A percentile compares a stretch with the other conserved stretches of the same genome.
phyloP scores from a whole-genome alignment of 2,888 invertebrate genomes.

The Hirtodrosophila alboralis region DNA sequence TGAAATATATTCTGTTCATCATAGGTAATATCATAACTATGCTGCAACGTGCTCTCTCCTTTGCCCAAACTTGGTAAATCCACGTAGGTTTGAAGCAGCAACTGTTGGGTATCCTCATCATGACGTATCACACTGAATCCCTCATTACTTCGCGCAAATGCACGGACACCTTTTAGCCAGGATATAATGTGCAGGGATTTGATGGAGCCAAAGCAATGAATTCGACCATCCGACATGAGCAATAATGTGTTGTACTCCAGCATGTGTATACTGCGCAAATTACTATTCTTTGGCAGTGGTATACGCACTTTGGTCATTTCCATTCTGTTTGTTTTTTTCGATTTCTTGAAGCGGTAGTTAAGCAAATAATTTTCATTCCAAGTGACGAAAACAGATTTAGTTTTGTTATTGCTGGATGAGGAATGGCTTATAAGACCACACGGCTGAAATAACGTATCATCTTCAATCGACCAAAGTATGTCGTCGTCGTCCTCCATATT shows the following conservation, averaged over 20 bases:
- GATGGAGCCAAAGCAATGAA: slow-evolving; percentile 81
- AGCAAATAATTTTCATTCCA: slow-evolving; percentile 81
- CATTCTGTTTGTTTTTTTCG: slow-evolving; percentile 48
- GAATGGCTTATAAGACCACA: slow-evolving; percentile 78
- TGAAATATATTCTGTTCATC: slow-evolving; percentile 80
- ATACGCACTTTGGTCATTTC: slow-evolving; percentile 76
- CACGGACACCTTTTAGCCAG: slow-evolving; percentile 77
- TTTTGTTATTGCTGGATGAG: slow-evolving; percentile 69
- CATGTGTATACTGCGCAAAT: slow-evolving; percentile 71
- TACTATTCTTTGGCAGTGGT: slow-evolving; percentile 49
- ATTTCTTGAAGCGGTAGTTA: slow-evolving; percentile 81
- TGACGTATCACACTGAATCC: slow-evolving; percentile 81
- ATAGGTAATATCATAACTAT: slow-evolving; percentile 79
- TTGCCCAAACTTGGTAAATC: slow-evolving; percentile 75
- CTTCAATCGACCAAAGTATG: slow-evolving; percentile 77
- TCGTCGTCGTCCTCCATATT: slow-evolving; percentile 24
- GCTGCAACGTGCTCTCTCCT: slow-evolving; percentile 52
- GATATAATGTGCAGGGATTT: slow-evolving; percentile 76
- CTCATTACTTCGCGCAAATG: slow-evolving; percentile 55
- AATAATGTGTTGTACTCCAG: slow-evolving; percentile 81
- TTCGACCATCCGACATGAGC: slow-evolving; percentile 75
- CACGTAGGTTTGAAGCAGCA: slow-evolving; percentile 74
- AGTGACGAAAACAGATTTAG: slow-evolving; percentile 78
- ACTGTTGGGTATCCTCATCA: slow-evolving; percentile 33
- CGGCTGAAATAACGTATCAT: slow-evolving; percentile 81